Percentiles rank a stretch among this genome's conserved stretches.
Evolutionary conservation across 30 jellyfish, hydroid and myxozoan species (phyloP).

Genomic region (Chironex yamaguchii): DNA sequence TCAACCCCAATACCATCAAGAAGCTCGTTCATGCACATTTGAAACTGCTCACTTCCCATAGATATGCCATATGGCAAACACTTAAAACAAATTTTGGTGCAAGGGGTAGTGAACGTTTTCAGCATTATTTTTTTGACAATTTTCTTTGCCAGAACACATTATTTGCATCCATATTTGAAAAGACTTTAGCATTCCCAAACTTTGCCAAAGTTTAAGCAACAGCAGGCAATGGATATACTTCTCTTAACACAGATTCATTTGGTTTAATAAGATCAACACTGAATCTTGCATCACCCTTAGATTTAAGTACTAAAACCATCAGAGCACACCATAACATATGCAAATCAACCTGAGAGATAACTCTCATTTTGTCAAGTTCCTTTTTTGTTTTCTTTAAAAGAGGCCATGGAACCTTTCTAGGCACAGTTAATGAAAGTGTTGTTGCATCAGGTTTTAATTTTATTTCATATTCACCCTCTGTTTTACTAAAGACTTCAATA

Average conservation of each 20-base stretch:
- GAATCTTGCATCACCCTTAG: constrained; percentile 51
- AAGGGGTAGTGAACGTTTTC: constrained; percentile 45
- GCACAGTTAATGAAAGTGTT: constrained; percentile 60
- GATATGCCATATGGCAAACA: constrained; percentile 67
- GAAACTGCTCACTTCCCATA: constrained; percentile 50
- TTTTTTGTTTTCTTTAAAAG: neutral
- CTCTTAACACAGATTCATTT: constrained; percentile 48
- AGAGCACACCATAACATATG: constrained; percentile 53
- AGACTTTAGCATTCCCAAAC: constrained; percentile 14
- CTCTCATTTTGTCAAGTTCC: constrained; percentile 1
- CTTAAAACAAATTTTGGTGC: constrained; percentile 52
- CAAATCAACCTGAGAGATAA: neutral
- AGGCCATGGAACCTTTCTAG: constrained; percentile 40
- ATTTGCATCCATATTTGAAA: constrained; percentile 72
- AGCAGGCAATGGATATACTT: constrained; percentile 55
- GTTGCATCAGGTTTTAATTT: constrained; percentile 1
- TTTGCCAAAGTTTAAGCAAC: constrained; percentile 19
- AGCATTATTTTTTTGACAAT: constrained; percentile 34
- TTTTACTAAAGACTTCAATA: neutral
- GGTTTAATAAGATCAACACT: constrained; percentile 71
- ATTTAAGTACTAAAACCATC: constrained; percentile 54
- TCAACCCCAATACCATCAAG: constrained; percentile 51
- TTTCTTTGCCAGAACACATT: constrained; percentile 74
- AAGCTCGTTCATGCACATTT: constrained; percentile 27
- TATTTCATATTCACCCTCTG: neutral